Base-by-base conservation (phyloP, 2,797 vertebrate species). In the Acestrorhynchus altus region DNA sequence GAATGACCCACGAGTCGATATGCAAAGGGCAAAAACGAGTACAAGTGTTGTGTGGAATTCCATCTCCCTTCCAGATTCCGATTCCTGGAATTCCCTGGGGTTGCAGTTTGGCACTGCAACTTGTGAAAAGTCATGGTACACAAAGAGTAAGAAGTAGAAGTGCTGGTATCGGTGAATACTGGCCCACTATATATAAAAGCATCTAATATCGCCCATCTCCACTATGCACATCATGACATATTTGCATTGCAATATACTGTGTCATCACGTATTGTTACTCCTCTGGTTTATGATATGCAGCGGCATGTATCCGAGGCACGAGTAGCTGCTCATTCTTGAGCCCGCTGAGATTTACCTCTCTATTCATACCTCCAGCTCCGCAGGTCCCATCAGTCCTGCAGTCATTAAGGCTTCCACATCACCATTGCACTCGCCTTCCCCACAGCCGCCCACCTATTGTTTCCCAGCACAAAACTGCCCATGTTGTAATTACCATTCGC, bases 401-500 rank as follows among this genome's bases (percentile, higher is more conserved):
- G 81, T 84, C 81, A 82, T 84, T 82, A 85, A 79, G 81, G 72
- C 78, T 51, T 83, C 74, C 78, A 67, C 71, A 74, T 52, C 46
- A 44, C 35, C 66, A 64, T 77, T 66, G 56, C 68, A 65, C 73
- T 79, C 16, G 77, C 67, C 24, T 78, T 76, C 72, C 83, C 61
- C 65, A 61, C 73, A 86, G 63, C 74, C 80, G 60, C 81, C 75
- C 72, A 64, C 78, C 87, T 91, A 96, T 96, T 97, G 96, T 97
- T 96, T 95, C 93, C 95, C 90, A 91, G 89, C 92, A 94, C 94
- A 93, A 95, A 97, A 95, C 93, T 95, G 94, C 94, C 95, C 94
- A 95, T 97, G 95, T 96, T 96, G 95, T 99, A 98, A 98, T 99
- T 98, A 98, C 96, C 95, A 97, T 96, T 97, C 91, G 87, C 87